Conservation (phyloP, 2,113 vertebrate species). For the Triplophysa rosa region DNA sequence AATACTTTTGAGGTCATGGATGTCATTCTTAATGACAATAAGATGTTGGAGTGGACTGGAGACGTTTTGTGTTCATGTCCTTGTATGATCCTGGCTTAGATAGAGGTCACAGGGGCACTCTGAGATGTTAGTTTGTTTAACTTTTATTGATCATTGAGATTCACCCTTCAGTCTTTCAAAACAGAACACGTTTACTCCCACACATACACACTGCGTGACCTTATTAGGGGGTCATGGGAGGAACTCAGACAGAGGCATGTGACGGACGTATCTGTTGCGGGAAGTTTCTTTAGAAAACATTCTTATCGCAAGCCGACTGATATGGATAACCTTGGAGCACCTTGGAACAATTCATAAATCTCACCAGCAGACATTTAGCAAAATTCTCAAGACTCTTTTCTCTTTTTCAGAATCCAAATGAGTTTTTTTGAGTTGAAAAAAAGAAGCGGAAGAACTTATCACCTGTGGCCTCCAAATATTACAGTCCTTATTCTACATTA, state of each 20-base stretch:
- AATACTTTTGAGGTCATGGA: too few species aligned
- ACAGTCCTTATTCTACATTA: too few species aligned
- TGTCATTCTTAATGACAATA: too few species aligned
- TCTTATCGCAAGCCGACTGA: conserved; percentile 44
- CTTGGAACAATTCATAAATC: conserved; percentile 31
- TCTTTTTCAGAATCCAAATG: conserved; percentile 2
- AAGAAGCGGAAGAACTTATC: neutral
- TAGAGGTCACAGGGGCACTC: neutral
- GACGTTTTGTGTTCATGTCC: too few species aligned
- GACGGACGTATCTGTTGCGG: conserved; percentile 45
- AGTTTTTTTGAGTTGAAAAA: neutral
- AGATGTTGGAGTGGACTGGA: too few species aligned
- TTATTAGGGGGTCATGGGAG: conserved; percentile 57
- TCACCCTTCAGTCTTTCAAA: conserved; percentile 17
- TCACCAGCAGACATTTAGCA: conserved; percentile 23
- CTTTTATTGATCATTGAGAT: conserved; percentile 62
- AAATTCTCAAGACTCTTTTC: conserved; percentile 22
- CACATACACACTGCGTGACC: conserved; percentile 28
- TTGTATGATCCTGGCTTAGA: too few species aligned
- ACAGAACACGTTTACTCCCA: conserved; percentile 7
- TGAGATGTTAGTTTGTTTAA: conserved; percentile 57
- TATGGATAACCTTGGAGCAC: conserved; percentile 47
- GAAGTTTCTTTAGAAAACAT: conserved; percentile 44
- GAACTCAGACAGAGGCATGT: conserved; percentile 44
- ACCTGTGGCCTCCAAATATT: too few species aligned